These are phyloP conservation scores for Rhea pennata DNA, from an alignment of 2,113 vertebrate species.

Conservation along the genomic window DNA sequence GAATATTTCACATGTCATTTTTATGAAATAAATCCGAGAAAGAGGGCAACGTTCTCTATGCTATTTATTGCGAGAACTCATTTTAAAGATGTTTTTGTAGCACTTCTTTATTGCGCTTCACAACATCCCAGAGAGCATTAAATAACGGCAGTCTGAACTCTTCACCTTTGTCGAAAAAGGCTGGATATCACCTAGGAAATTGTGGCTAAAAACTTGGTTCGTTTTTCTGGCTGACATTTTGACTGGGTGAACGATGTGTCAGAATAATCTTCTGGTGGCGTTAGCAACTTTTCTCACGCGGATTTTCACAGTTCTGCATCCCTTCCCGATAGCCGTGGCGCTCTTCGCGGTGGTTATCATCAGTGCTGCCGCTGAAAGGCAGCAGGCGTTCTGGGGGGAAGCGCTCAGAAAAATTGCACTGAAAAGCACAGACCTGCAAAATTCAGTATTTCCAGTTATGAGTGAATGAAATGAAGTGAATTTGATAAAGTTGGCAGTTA, in stretches of 20 bases:
- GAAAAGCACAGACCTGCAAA: slow-evolving; percentile 34
- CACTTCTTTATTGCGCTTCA: neutral
- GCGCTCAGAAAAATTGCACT: slow-evolving; percentile 6
- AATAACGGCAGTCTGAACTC: neutral
- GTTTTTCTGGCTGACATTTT: slow-evolving; percentile 27
- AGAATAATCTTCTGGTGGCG: slow-evolving; percentile 40
- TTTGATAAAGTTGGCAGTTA: neutral
- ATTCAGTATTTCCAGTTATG: slow-evolving; percentile 5
- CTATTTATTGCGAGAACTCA: neutral
- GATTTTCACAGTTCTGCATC: slow-evolving; percentile 44
- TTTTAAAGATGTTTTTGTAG: neutral
- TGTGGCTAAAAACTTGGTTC: slow-evolving; percentile 14
- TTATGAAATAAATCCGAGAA: neutral
- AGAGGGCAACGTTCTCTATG: neutral
- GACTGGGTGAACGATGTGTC: slow-evolving; percentile 31
- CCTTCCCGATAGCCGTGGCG: slow-evolving; percentile 16
- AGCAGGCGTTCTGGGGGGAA: slow-evolving; percentile 26
- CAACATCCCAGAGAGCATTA: neutral
- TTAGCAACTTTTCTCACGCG: neutral
- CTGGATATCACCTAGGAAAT: neutral
- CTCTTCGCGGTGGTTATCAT: slow-evolving; percentile 42
- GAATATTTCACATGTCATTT: neutral
- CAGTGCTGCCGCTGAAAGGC: slow-evolving; percentile 22
- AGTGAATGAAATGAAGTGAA: slow-evolving; percentile 11
- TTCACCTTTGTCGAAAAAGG: slow-evolving; percentile 2